A percentile compares a stretch with the other conserved stretches of the same genome.
phyloP scores from a whole-genome alignment of 2,113 vertebrate genomes.

The Tamias sibiricus region DNA sequence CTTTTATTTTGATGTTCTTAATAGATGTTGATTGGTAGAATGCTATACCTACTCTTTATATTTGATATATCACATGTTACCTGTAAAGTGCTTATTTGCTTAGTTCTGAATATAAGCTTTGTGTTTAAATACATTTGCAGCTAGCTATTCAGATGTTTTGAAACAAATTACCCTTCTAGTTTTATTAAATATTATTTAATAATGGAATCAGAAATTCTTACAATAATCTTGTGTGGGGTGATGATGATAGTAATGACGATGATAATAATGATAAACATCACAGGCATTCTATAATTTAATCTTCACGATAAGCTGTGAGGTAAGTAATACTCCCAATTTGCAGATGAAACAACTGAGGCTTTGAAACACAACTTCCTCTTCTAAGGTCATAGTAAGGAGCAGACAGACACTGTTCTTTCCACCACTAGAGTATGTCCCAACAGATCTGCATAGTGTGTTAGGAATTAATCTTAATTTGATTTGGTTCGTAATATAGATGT shows the following conservation, averaged over 20 bases:
- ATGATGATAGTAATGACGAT: neutral
- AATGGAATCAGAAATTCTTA: conserved; percentile 49
- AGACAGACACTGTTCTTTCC: neutral
- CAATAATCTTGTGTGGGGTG: neutral
- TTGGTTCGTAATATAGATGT: neutral
- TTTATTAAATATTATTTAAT: conserved; percentile 40
- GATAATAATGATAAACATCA: neutral
- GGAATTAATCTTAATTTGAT: conserved; percentile 43
- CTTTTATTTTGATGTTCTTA: conserved; percentile 77
- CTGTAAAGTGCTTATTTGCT: conserved; percentile 67
- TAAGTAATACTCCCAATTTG: conserved; percentile 23
- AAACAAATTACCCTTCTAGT: neutral
- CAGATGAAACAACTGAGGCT: conserved; percentile 43
- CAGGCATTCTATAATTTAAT: neutral
- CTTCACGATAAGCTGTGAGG: neutral
- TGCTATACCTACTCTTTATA: neutral
- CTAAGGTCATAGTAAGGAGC: neutral
- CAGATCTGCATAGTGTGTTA: neutral
- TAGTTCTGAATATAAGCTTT: conserved; percentile 59
- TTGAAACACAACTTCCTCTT: neutral
- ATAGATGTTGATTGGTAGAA: conserved; percentile 52
- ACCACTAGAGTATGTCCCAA: neutral
- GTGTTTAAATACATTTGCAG: conserved; percentile 46
- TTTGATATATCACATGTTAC: conserved; percentile 65
- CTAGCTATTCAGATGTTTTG: conserved; percentile 63